These are phyloP conservation scores for Calliphora vomitoria DNA, from an alignment of 2,888 invertebrate genomes.

Conservation along the genomic window DNA sequence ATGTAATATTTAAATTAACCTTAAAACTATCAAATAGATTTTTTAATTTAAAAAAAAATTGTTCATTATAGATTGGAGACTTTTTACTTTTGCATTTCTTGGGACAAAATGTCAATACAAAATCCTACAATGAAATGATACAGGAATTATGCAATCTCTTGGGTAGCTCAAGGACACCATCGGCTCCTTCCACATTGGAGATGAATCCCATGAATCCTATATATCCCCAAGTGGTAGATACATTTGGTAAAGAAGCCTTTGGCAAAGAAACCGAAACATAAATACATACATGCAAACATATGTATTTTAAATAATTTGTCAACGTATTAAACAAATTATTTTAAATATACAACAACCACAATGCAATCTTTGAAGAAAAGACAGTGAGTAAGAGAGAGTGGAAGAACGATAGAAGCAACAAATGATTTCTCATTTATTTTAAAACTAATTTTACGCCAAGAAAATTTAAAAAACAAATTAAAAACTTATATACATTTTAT, in stretches of 20 bases:
- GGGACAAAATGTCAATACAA: constrained; percentile 94
- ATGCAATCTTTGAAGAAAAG: constrained; percentile 50
- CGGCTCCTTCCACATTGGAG: constrained; percentile 94
- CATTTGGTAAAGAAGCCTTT: constrained; percentile 91
- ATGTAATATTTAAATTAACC: constrained; percentile 85
- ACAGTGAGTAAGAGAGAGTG: constrained; percentile 56
- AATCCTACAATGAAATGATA: constrained; percentile 91
- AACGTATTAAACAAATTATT: not conserved
- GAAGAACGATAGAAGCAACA: constrained; percentile 72
- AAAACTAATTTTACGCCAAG: constrained; percentile 53
- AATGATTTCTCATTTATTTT: constrained; percentile 79
- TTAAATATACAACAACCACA: constrained; percentile 2
- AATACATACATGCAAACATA: constrained; percentile 76
- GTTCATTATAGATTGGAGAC: constrained; percentile 90
- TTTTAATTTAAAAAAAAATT: constrained; percentile 1
- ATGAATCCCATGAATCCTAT: constrained; percentile 89
- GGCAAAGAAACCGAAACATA: constrained; percentile 94
- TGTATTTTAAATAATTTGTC: constrained; percentile 1
- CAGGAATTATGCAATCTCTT: constrained; percentile 87
- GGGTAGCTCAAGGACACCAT: constrained; percentile 90
- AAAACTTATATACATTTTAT: constrained; percentile 37
- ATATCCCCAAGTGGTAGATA: constrained; percentile 89
- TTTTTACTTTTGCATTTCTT: constrained; percentile 93
- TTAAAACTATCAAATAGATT: not conserved
- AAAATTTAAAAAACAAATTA: constrained; percentile 22